Evolutionary conservation across 2,888 invertebrate species (phyloP), one percentile per base, ranked within the genome.

Genomic region (Meghimatium bilineatum): DNA sequence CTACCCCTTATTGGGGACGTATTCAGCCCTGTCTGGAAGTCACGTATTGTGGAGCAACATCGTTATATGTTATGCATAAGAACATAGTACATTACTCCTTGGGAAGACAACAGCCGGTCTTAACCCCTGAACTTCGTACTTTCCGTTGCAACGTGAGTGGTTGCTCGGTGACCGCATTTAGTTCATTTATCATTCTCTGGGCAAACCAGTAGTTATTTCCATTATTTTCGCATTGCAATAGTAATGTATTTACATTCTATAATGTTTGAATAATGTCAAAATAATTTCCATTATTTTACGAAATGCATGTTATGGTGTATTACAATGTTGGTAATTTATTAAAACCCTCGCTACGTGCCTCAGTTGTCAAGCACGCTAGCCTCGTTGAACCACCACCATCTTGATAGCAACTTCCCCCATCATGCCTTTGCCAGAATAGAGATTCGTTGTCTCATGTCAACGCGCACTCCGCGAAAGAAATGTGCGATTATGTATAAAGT

Each of bases 321-420:
- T 32, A 10, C 32, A 29, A 32, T 1, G 10, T 1, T 32, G 66
- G 32, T 8, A 29, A 29, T 2, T 32, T 6, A 32, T 12, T 32
- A 8, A 2, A 32, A 1, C 32, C 66, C 66, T 12, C 23, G 29
- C 14, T 49, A 56, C 74, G 79, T 85, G 79, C 79, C 75, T 83
- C 86, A 89, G 89, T 89, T 89, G 89, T 89, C 86, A 87, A 83
- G 88, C 85, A 89, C 89, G 89, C 89, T 75, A 80, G 75, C 56
- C 78, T 79, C 32, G 29, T 32, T 76, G 32, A 52, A 29, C 69
- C n/a, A 52, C 85, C 85, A 86, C 89, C 89, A 89, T 89, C 82
- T 89, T 89, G 86, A 86, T 82, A 80, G 80, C 84, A 82, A 85
- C 80, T 85, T 82, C 77, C 80, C 79, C 84, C 76, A 67, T 63